Conservation (phyloP, 2,888 invertebrate species). For the Lumbricus terrestris region DNA sequence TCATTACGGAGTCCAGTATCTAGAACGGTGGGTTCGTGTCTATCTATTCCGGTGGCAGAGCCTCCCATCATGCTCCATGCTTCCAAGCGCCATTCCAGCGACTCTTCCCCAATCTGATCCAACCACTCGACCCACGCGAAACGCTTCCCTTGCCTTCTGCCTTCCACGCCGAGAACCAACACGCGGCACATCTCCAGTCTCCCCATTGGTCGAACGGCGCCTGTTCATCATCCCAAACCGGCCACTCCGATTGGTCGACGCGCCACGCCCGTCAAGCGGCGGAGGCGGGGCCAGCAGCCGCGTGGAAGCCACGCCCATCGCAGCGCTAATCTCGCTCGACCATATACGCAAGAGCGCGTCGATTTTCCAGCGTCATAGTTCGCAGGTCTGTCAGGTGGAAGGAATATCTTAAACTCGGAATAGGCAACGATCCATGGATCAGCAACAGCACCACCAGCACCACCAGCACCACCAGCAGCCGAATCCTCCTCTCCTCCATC, state of each 20-base stretch:
- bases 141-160: not conserved
- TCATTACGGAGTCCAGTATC: not conserved
- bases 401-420: conserved; percentile 11
- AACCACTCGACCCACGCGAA: not conserved
- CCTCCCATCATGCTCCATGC: not conserved
- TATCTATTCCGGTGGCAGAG: not conserved
- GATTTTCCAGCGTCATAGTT: conserved; percentile 14
- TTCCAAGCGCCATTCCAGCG: not conserved
- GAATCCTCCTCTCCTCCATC: no score
- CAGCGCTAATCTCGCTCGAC: conserved; percentile 7
- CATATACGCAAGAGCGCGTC: conserved; percentile 13
- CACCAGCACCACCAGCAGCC: not conserved
- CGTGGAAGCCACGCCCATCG: not conserved
- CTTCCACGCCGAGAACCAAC: not conserved
- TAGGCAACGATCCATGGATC: not conserved
- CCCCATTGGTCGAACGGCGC: not conserved
- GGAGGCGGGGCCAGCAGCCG: not conserved
- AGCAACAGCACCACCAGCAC: not conserved
- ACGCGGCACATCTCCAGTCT: not conserved
- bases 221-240: not conserved
- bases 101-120: not conserved
- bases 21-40: not conserved
- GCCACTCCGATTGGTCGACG: not conserved
- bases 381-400: conserved; percentile 11
- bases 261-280: not conserved